phyloP scores from a whole-genome alignment of 2,113 vertebrate genomes.

The Megaceryle torquata region DNA sequence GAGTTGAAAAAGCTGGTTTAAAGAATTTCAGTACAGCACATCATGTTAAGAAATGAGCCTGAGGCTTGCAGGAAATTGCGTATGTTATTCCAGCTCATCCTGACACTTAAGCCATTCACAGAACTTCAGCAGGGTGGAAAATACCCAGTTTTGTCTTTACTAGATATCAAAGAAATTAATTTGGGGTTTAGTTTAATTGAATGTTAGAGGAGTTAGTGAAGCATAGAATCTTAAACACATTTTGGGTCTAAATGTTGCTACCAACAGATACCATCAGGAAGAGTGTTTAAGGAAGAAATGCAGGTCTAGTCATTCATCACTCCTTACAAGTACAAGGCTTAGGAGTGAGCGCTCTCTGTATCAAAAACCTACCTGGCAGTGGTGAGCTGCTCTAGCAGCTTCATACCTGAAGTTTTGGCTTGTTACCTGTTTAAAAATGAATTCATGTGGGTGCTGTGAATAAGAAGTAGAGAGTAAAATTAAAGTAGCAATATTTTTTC shows the following conservation, averaged over 20 bases:
- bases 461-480: not conserved
- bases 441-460: not conserved
- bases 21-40: not conserved
- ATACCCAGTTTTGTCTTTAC: not conserved
- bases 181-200: not conserved
- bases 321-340: not conserved
- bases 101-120: not conserved
- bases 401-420: not conserved
- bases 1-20: not conserved
- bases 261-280: not conserved
- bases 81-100: slow-evolving; percentile 1
- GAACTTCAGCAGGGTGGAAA: not conserved
- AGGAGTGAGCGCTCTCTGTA: not conserved
- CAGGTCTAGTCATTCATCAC: not conserved
- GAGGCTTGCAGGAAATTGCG: not conserved
- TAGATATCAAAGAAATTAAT: not conserved
- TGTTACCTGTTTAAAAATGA: not conserved
- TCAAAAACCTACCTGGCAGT: not conserved
- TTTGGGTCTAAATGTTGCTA: not conserved
- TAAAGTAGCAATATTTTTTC: not conserved
- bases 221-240: not conserved
- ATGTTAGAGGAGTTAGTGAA: not conserved
- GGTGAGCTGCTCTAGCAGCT: not conserved
- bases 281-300: not conserved
- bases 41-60: not conserved